Conservation (phyloP, 2,797 vertebrate genomes). For the Microctenopoma steveboyesi region DNA sequence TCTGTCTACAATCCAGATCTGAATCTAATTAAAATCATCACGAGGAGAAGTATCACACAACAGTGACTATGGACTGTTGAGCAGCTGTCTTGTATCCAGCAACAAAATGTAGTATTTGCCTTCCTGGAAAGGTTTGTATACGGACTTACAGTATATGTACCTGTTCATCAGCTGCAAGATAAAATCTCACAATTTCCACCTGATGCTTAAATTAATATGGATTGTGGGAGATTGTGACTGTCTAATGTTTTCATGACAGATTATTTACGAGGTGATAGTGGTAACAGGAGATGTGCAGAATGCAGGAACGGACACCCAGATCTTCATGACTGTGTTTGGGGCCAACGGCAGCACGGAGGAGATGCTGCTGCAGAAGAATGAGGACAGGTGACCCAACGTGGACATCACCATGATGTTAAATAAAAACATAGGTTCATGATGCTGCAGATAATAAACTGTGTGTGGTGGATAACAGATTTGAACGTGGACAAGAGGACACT, state of each 20-base stretch:
- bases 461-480: constrained; percentile 85
- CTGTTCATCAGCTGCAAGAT: background rate
- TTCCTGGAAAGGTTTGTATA: no score
- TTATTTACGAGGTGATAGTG: constrained; percentile 91
- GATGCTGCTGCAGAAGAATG: constrained; percentile 91
- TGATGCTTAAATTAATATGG: background rate
- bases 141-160: no score
- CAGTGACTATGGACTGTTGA: no score
- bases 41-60: no score
- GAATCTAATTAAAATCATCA: no score
- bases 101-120: no score
- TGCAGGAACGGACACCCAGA: constrained; percentile 88
- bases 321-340: constrained; percentile 93
- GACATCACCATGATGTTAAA: background rate
- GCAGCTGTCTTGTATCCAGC: no score
- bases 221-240: background rate
- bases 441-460: background rate
- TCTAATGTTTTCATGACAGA: constrained; percentile 66
- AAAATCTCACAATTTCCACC: background rate
- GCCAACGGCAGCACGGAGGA: constrained; percentile 92
- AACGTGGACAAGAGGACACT: constrained; percentile 92
- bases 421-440: background rate
- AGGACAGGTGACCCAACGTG: constrained; percentile 85
- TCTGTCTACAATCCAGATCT: no score
- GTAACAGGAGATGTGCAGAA: constrained; percentile 91